These are phyloP conservation scores for Blastomussa wellsi DNA, from an alignment of 92 coral and sea anemone species.

Conservation along the genomic window DNA sequence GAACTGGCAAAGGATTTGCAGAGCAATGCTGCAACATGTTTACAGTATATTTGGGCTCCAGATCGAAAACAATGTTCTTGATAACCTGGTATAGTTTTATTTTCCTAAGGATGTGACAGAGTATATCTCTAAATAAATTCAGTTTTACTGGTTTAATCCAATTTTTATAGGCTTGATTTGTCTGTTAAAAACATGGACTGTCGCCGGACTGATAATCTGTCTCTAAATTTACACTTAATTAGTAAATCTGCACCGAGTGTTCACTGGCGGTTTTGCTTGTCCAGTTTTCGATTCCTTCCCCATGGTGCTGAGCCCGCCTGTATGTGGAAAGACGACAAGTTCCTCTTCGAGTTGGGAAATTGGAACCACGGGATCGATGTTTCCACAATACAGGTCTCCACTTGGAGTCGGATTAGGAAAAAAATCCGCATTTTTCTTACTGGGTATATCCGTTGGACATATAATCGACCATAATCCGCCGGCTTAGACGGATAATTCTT, in stretches of 20 bases:
- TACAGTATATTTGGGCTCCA: background rate
- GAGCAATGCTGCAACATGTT: background rate
- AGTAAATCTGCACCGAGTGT: too few species aligned
- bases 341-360: too few species aligned
- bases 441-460: background rate
- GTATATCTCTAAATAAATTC: background rate
- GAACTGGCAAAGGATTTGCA: background rate
- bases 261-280: too few species aligned
- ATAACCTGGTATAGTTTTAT: background rate
- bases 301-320: background rate
- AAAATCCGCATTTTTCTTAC: background rate
- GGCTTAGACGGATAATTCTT: background rate
- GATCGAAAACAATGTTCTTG: background rate
- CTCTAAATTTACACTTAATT: background rate
- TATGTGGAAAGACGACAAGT: too few species aligned
- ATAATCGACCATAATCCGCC: background rate
- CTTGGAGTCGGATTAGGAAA: background rate
- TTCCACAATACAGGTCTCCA: too few species aligned
- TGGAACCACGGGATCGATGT: too few species aligned
- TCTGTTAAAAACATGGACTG: background rate
- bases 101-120: background rate
- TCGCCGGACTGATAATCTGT: background rate
- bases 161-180: background rate
- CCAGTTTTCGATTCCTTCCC: background rate
- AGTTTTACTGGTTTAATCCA: background rate